Evolutionary conservation across 1,140 invertebrate genomes (phyloP).

Genomic region (Euura lappo): DNA sequence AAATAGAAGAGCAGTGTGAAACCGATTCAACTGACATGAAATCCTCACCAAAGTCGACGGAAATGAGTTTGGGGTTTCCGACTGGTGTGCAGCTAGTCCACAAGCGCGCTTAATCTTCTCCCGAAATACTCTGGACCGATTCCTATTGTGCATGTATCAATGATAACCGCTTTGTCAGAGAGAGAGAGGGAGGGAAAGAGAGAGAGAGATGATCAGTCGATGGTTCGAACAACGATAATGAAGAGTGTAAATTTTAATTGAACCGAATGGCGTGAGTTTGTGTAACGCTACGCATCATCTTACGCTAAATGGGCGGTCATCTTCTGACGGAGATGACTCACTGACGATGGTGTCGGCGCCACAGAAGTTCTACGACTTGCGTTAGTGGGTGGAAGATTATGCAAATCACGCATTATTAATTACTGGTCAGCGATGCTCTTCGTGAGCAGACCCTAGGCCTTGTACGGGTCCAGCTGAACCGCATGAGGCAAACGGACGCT

Average conservation of each 20-base stretch:
- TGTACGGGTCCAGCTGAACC: neutral
- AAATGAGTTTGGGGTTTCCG: neutral
- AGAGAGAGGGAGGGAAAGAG: neutral
- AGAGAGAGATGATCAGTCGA: neutral
- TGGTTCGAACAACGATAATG: neutral
- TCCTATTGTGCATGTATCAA: conserved; percentile 26
- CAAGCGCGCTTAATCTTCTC: no score
- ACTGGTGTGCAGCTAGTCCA: no score
- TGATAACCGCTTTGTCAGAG: conserved; percentile 15
- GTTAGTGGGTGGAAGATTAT: conserved; percentile 11
- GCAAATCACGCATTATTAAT: conserved; percentile 15
- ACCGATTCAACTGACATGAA: neutral
- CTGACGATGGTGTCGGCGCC: neutral
- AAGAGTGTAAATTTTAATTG: neutral
- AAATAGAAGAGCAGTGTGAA: neutral
- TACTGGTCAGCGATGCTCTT: conserved; percentile 14
- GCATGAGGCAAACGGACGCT: neutral
- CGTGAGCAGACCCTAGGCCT: conserved; percentile 6
- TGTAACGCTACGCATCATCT: neutral
- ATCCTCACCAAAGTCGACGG: neutral
- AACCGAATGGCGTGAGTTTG: neutral
- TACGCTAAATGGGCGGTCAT: neutral
- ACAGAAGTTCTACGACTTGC: neutral
- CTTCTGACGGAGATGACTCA: neutral
- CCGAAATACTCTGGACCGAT: conserved; percentile 10